phyloP scores from a whole-genome alignment of 2,113 vertebrate genomes.

The Limnothrissa miodon region DNA sequence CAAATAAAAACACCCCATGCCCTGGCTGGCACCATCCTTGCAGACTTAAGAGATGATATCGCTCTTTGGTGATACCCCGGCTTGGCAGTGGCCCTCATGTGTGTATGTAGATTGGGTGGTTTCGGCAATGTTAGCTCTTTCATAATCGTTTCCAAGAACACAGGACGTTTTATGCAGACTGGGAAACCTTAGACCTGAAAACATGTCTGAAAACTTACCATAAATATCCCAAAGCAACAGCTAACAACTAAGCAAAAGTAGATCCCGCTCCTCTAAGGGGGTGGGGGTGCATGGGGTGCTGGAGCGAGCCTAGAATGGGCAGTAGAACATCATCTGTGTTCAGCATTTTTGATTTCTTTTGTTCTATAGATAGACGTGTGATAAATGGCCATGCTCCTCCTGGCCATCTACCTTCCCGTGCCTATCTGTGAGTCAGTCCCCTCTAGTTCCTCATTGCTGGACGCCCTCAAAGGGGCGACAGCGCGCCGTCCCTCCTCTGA shows the following conservation, averaged over 20 bases:
- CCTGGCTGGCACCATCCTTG: background rate
- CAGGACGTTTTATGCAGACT: conserved; percentile 2
- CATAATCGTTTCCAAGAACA: background rate
- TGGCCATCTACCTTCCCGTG: background rate
- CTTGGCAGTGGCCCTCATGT: background rate
- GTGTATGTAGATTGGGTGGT: conserved; percentile 5
- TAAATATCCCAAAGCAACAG: background rate
- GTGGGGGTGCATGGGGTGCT: background rate
- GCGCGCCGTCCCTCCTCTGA: conserved; percentile 32
- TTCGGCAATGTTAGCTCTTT: background rate
- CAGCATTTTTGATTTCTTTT: background rate
- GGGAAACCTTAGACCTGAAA: conserved; percentile 8
- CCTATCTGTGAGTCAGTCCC: background rate
- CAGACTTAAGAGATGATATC: conserved; percentile 8
- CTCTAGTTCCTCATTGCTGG: background rate
- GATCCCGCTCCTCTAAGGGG: background rate
- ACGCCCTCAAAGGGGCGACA: background rate
- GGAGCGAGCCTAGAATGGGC: background rate
- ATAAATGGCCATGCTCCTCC: background rate
- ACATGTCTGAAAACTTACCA: background rate
- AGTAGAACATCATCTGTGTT: background rate
- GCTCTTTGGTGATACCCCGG: background rate
- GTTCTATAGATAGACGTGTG: conserved; percentile 1
- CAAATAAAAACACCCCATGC: background rate
- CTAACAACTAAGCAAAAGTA: conserved; percentile 45